Base-by-base conservation (phyloP, 1,140 invertebrate species). In the Ceratosolen solmsi region DNA sequence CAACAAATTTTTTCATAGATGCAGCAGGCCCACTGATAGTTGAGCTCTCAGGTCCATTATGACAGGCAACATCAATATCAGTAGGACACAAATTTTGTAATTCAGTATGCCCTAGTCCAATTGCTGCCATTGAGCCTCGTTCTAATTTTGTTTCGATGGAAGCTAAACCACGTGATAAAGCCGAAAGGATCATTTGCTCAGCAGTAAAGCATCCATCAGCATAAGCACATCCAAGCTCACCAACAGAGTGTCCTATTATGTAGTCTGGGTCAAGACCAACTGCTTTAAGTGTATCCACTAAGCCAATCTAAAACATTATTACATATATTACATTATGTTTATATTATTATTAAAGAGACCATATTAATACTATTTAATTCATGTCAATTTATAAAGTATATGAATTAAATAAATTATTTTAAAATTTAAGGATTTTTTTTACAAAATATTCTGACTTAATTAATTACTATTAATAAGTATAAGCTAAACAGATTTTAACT, bases 161-260 rank as follows among this genome's bases (percentile, higher is more conserved):
- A 86, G 92, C 93, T 71, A 87, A 87, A 15, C 94, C 94, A 87
- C 94, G 88, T 87, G 92, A 94, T 84, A 94, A 94, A 17, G 97
- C 95, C 30, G 95, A 93, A 17, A 97, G 86, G 74, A 98, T 94
- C 90, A 96, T 96, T 91, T 98, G 94, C 87, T 97, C 95, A 3
- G 94, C 93, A 13, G 96, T 96, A 79, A 98, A 93, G 79, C 95
- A 95, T 2, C 96, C 96, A 91, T 98, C 97, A 56, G 96, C 96
- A 92, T 98, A 98, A 25, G 95, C 96, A 91, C 97, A 98, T 3
- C 96, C 96, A n/a, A 97, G 88, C 90, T 97, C 96, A 33, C 96
- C 96, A 1, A 96, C 96, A n/a, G 96, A 97, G 88, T 98, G 97
- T 7, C 94, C 97, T 87, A 98, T 94, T 70, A 98, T 95, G 54